Evolutionary conservation across 2,888 invertebrate species (phyloP).

Genomic region (Tryphoninae sp.): DNA sequence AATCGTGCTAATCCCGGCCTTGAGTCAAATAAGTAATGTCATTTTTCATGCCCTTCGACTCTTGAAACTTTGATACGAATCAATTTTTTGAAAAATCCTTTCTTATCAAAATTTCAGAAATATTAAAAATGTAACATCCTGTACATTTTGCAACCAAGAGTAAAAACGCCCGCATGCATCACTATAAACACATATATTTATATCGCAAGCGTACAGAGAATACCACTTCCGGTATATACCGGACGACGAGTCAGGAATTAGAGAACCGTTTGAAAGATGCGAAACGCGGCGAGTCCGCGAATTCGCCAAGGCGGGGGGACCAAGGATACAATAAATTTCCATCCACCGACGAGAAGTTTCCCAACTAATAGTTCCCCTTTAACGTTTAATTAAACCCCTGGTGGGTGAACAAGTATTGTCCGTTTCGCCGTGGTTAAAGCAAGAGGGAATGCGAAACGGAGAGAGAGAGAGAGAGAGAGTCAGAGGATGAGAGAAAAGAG

Average conservation of each 20-base stretch:
- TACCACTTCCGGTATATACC: not conserved
- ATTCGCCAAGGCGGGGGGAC: slow-evolving; percentile 12
- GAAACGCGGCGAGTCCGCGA: not conserved
- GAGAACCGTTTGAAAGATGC: slow-evolving; percentile 11
- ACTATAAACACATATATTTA: not conserved
- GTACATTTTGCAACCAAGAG: not conserved
- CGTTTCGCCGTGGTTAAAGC: slow-evolving; percentile 51
- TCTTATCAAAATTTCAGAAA: too few species aligned
- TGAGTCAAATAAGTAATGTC: too few species aligned
- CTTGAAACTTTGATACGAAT: too few species aligned
- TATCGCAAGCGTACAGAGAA: not conserved
- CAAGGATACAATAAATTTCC: slow-evolving; percentile 70
- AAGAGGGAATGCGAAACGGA: slow-evolving; percentile 20
- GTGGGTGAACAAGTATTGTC: slow-evolving; percentile 66
- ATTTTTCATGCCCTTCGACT: too few species aligned
- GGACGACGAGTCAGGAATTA: not conserved
- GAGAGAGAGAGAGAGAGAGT: slow-evolving; percentile 31
- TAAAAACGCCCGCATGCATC: not conserved
- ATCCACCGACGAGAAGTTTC: slow-evolving; percentile 66
- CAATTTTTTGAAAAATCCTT: too few species aligned
- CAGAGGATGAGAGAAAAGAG: slow-evolving; percentile 8
- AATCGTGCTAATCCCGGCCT: too few species aligned
- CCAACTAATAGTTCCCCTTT: slow-evolving; percentile 71
- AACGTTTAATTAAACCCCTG: slow-evolving; percentile 71
- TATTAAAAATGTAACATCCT: too few species aligned